Base-by-base conservation (phyloP, 35 echinoderm and acorn worm genomes). In the Diadema setosum region DNA sequence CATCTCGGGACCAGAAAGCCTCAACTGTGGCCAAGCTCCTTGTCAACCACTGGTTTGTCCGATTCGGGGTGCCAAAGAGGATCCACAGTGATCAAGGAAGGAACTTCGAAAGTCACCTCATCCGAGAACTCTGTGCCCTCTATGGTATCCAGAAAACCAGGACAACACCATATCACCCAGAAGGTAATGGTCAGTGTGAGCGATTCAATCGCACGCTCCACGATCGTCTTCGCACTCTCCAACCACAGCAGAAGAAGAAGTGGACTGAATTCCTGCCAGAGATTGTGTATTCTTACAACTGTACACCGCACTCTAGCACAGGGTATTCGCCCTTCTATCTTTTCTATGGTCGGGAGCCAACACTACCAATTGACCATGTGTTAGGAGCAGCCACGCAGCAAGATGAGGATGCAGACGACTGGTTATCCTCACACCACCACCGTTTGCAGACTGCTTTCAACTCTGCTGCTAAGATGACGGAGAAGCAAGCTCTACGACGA, bases 291-390 rank as follows among this genome's bases (percentile, higher is more conserved):
- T 81, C 89, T 4, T 96, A 96, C 56, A 96, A 89, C 46, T 39
- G 42, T 26, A 93, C 94, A 15, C 81, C 82, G 5, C 94, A 93
- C 65, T 67, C 86, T 11, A 50, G 85, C 3, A 97, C 86, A 16
- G 94, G 94, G 8, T 97, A 93, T 45, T 81, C 91, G 1, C 95
- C 91, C 5, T 60, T 65, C 59, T 93, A 93, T 34, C 81, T 97
- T 9, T 89, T 97, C 25, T 97, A 93, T 90, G 90, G 91, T 2
- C 64, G 95, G 27, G 91, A 87, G 7, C 86, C 90, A 23, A 89
- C 52, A 8, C 52, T 93, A 21, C 94, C 94, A 76, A 57, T 90
- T n/a, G 90, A 97, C 49, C 83, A 81, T 58, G 90, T 81, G 18
- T 12, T 87, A 4, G 69, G 89, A 17, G 29, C 55, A 58, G 80